Base-by-base conservation (phyloP, 2,797 vertebrate genomes). In the Clarias fuscus region DNA sequence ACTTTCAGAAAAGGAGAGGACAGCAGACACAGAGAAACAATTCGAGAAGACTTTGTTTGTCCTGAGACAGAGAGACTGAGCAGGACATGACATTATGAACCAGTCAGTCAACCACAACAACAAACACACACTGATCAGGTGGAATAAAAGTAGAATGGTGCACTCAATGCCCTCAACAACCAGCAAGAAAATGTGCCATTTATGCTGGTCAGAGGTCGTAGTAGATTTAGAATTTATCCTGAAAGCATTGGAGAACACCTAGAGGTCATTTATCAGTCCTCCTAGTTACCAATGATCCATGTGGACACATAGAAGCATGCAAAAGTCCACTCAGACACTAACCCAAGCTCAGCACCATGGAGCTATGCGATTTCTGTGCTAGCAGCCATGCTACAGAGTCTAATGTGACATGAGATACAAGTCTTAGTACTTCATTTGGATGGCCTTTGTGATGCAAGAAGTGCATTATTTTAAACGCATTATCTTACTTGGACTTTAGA, bases 401-500 rank as follows among this genome's bases (percentile, higher is more conserved):
- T 5, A 83, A 48, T 22, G 22, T 58, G 22, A 61, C 4, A 75
- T 17, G 5, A 67, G 2, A 59, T 59, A 77, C n/a, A 17, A 18
- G 53, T n/a, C 4, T n/a, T 7, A 75, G 53, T 33, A 33, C 20
- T 58, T 33, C 53, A 58, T 76, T 77, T 20, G 7, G 7, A 53
- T 2, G 1, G 1, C 10, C 70, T 43, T 43, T 1, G 20, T 68
- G 58, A 79, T 13, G 17, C 62, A 53, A 33, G 7, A 70, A 75
- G 68, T 75, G 27, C 40, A 73, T 48, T 18, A 76, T 76, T 56
- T 76, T 77, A 70, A 84, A 53, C 7, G 6, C 33, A 79, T 79
- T 70, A 86, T 86, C 73, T 70, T 70, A 27, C 24, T 20, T 84
- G 82, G 82, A 87, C 86, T 87, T 87, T 79, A 80, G 43, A 84